phyloP scores from a whole-genome alignment of 2,113 vertebrate genomes.

The Lampris megalopsis region DNA sequence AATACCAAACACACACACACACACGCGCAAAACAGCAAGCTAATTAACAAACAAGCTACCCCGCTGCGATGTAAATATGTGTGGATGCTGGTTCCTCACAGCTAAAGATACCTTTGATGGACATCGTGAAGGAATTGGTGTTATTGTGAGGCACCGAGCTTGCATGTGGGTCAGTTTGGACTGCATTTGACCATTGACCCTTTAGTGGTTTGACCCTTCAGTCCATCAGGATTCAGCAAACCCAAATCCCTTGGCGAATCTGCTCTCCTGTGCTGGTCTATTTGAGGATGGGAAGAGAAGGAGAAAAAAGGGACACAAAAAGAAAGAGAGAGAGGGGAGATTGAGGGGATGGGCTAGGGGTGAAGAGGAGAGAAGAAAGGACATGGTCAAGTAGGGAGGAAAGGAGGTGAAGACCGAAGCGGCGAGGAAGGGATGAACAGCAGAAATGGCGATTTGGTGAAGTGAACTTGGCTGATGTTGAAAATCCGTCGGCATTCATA shows the following conservation, averaged over 20 bases:
- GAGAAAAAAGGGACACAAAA: not conserved
- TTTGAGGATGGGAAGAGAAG: not conserved
- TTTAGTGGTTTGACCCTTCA: too few relatives aligned
- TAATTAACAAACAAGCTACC: slow-evolving; percentile 48
- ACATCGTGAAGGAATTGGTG: slow-evolving; percentile 51
- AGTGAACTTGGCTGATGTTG: too few relatives aligned
- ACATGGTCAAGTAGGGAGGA: not conserved
- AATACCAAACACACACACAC: slow-evolving; percentile 29
- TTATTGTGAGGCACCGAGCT: slow-evolving; percentile 37
- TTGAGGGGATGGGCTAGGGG: not conserved
- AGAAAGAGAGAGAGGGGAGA: not conserved
- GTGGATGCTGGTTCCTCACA: slow-evolving; percentile 57
- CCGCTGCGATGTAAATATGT: slow-evolving; percentile 76
- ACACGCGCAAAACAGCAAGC: slow-evolving; percentile 18
- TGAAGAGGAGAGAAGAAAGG: not conserved
- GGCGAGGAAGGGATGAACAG: too few relatives aligned
- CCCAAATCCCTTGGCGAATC: too few relatives aligned
- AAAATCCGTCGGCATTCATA: too few relatives aligned
- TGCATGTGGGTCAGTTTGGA: not conserved
- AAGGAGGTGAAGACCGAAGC: not conserved
- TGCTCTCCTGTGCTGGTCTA: too few relatives aligned
- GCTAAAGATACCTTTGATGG: slow-evolving; percentile 61
- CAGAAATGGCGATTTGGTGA: too few relatives aligned
- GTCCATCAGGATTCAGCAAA: too few relatives aligned
- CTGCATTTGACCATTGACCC: too few relatives aligned